Base-by-base conservation (phyloP, 2,797 vertebrate species). In the Potorous gilbertii region DNA sequence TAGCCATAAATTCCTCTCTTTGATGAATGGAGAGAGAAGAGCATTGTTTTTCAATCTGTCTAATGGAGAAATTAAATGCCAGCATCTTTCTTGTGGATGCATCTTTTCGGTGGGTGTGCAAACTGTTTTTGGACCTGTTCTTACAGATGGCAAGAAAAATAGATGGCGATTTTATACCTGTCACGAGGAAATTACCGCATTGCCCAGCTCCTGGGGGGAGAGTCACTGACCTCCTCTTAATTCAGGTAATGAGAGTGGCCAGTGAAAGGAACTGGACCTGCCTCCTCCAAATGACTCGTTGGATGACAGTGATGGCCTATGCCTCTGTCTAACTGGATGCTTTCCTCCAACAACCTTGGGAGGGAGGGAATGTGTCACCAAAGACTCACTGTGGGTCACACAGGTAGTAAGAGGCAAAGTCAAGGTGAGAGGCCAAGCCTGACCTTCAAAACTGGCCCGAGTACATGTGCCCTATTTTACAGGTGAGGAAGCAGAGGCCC, bases 21-120 rank as follows among this genome's bases (percentile, higher is more conserved):
- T 87, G 74, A 87, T 87, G 74, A 87, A 87, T 87, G 74, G 74
- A 87, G 13, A 46, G 40, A 87, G 74, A 87, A 87, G 74, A 87
- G 40, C 74, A 87, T 87, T 87, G 74, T 50, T 87, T 87, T 87
- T 87, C 74, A 87, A 87, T 87, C 74, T 87, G 74, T 87, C 74
- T 87, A 87, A 87, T 87, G 40, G 74, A 87, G 74, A 87, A 87
- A 87, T 87, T 87, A 87, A 87, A 87, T 50, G 40, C 74, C 74
- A 87, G 74, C 40, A 46, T 87, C 74, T 87, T 87, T 87, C 74
- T 87, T 87, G 74, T 27, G 74, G 40, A 40, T 87, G 74, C 74
- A 87, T 50, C 74, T 87, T 87, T 87, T 46, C 24, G 21, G 74
- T 50, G 74, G 74, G 74, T 87, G 66, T 87, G 74, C 74, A 87